Base-by-base conservation (phyloP, 2,888 invertebrate genomes). In the Eremobia ochroleuca region DNA sequence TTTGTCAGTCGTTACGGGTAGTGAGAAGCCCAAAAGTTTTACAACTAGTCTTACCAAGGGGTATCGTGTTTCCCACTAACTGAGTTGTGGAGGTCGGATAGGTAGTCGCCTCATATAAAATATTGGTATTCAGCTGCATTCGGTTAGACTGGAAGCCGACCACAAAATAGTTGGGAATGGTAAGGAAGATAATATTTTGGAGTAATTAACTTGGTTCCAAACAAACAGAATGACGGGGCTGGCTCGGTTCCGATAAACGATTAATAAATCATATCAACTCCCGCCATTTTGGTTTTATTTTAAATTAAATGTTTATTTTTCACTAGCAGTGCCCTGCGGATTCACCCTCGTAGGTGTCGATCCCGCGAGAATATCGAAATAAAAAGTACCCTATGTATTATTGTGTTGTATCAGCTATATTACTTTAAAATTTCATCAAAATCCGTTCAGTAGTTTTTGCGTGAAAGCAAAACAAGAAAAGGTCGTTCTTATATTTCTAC, bases 161-260 rank as follows among this genome's bases (percentile, higher is more conserved):
- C n/a, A 1, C n/a, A 9, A 40, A 5, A 21, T 65, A 28, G 28
- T 43, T 28, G 21, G 6, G 3, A 40, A 11, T 21, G 1, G 3
- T 11, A 6, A 21, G 28, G 11, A 6, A 28, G 21, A 43, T 46
- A 59, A 4, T 76, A 79, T 37, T 49, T 40, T 28, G 21, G 21
- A 28, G 37, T 72, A 66, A 81, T 77, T 77, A 82, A 73, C 73
- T 66, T 65, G 5, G 28, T 52, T 43, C 2, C 21, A 52, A 78
- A 52, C 64, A 82, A 78, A 75, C 67, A 61, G n/a, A 40, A 55
- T 21, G 79, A 62, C 46, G 34, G 49, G 64, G 6, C 73, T 78
- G 82, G 55, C 52, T 70, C 15, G 28, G n/a, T 61, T 31, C 61
- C 15, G 75, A 82, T 82, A 78, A 82, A 68, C 73, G 71, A 65